Conservation (phyloP, 1,140 invertebrate species). For the Eumeta japonica region DNA sequence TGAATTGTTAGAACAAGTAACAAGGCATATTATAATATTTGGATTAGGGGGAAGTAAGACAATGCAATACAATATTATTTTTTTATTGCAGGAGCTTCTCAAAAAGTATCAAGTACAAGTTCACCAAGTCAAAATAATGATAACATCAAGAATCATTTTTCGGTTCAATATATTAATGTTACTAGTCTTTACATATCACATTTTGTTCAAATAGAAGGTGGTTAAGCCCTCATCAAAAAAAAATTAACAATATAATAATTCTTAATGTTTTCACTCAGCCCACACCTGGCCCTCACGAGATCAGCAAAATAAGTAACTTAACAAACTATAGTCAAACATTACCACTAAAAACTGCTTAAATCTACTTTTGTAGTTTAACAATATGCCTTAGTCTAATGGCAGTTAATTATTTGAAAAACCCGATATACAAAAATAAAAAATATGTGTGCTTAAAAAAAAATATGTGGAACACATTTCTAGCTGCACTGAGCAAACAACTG, state of each 20-base stretch:
- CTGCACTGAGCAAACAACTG: no score
- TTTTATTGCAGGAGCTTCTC: constrained; percentile 55
- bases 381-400: constrained; percentile 45
- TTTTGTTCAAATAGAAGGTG: constrained; percentile 49
- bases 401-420: constrained; percentile 34
- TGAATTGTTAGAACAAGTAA: no score
- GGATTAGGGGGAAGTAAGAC: no score
- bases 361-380: constrained; percentile 47
- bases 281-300: constrained; percentile 40
- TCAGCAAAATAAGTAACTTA: constrained; percentile 42
- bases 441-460: constrained; percentile 22
- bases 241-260: constrained; percentile 53
- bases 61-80: no score
- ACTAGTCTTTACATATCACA: constrained; percentile 56
- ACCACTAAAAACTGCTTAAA: constrained; percentile 45
- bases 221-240: constrained; percentile 50
- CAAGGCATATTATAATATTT: no score
- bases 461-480: no score
- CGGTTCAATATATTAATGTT: constrained; percentile 43
- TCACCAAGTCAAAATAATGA: constrained; percentile 53
- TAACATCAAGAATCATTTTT: constrained; percentile 57
- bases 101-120: constrained; percentile 48
- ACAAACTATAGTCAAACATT: constrained; percentile 35
- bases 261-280: constrained; percentile 54
- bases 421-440: constrained; percentile 30